phyloP scores from a whole-genome alignment of 2,888 invertebrate genomes.

The Eucriotettix oculatus region DNA sequence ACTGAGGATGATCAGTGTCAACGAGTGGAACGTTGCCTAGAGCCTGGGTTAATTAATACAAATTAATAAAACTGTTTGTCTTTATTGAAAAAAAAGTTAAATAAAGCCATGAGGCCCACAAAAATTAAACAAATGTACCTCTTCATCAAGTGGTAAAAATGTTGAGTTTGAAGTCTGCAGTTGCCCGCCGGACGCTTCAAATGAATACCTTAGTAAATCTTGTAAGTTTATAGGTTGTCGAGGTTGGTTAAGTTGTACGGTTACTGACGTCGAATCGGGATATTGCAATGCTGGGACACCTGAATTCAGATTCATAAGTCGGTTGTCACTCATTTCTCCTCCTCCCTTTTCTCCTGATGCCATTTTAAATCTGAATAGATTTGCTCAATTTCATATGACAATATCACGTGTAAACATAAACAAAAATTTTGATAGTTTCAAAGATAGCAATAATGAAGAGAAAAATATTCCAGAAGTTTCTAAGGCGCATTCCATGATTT shows the following conservation, averaged over 20 bases:
- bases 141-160: slow-evolving; percentile 43
- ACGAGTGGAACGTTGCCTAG: too few relatives aligned
- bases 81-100: too few relatives aligned
- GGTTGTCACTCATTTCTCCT: background rate
- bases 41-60: too few relatives aligned
- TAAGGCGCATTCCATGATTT: too few relatives aligned
- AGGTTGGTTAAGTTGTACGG: slow-evolving; percentile 8
- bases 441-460: too few relatives aligned
- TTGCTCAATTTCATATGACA: too few relatives aligned
- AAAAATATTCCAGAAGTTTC: too few relatives aligned
- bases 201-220: slow-evolving; percentile 50
- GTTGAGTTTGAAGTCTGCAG: slow-evolving; percentile 39
- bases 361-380: background rate
- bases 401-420: too few relatives aligned
- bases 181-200: slow-evolving; percentile 35
- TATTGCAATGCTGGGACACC: background rate
- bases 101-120: background rate
- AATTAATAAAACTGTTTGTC: too few relatives aligned
- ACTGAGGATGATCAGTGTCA: too few relatives aligned
- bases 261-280: slow-evolving; percentile 1
- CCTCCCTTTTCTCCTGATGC: background rate
- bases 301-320: too few relatives aligned
- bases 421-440: too few relatives aligned
- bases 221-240: slow-evolving; percentile 24
- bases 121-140: slow-evolving; percentile 27